Evolutionary conservation across 2,888 invertebrate genomes (phyloP).

Genomic region (Volucella inanis): DNA sequence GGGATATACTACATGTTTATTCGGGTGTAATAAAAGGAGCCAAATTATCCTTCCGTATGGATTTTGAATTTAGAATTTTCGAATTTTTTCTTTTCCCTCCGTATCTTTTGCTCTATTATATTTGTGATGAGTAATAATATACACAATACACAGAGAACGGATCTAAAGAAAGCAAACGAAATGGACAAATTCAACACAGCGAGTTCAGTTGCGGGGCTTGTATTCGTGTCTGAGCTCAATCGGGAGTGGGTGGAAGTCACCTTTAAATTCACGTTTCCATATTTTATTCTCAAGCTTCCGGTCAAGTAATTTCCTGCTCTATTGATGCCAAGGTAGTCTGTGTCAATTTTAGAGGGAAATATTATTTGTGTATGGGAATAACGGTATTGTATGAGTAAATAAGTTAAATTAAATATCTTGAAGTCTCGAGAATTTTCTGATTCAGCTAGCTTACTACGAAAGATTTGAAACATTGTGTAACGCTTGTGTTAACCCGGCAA

Average conservation of each 20-base stretch:
- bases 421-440: too few species aligned
- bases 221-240: constrained; percentile 31
- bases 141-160: not conserved
- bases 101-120: not conserved
- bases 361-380: not conserved
- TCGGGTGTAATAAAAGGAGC: constrained; percentile 75
- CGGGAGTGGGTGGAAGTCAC: constrained; percentile 32
- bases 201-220: constrained; percentile 25
- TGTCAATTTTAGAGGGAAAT: not conserved
- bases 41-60: constrained; percentile 75
- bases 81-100: constrained; percentile 14
- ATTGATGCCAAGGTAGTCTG: constrained; percentile 52
- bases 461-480: too few species aligned
- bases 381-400: too few species aligned
- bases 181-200: constrained; percentile 15
- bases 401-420: too few species aligned
- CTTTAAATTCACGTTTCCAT: constrained; percentile 62
- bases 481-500: too few species aligned
- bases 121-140: constrained; percentile 49
- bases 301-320: constrained; percentile 74
- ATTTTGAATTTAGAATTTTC: constrained; percentile 71
- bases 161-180: constrained; percentile 29
- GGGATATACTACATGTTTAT: constrained; percentile 74
- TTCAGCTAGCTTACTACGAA: too few species aligned
- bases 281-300: constrained; percentile 71